phyloP scores from a whole-genome alignment of 2,113 vertebrate species.

The Agelaius phoeniceus region DNA sequence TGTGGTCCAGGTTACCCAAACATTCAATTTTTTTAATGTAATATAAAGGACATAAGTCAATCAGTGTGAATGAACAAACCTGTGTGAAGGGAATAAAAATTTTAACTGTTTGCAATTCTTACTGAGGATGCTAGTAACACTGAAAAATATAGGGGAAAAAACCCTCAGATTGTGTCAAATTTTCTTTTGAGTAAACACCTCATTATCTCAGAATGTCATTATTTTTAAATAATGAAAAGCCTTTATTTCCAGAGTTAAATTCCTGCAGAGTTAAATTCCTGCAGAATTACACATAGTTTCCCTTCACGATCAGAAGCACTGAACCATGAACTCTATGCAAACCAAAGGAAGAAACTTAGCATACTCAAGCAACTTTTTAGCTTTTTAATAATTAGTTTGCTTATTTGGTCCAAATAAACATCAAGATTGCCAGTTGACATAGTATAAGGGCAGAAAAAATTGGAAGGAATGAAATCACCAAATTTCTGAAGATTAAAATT shows the following conservation, averaged over 20 bases:
- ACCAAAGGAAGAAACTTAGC: not conserved
- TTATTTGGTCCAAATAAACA: not conserved
- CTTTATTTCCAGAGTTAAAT: not conserved
- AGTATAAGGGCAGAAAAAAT: not conserved
- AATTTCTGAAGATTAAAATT: not conserved
- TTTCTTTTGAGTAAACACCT: not conserved
- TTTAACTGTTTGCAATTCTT: not conserved
- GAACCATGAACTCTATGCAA: not conserved
- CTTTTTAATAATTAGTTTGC: not conserved
- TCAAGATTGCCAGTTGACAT: not conserved
- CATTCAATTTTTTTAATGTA: not conserved
- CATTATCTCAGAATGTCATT: not conserved
- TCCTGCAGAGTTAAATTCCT: not conserved
- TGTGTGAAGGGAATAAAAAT: not conserved
- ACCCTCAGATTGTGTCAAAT: not conserved
- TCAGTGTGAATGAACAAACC: not conserved
- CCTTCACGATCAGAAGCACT: not conserved
- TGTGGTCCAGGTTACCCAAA: not conserved
- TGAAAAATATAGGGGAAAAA: not conserved
- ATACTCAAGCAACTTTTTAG: not conserved
- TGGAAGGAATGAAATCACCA: not conserved
- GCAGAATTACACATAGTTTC: not conserved
- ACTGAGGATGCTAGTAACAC: not conserved
- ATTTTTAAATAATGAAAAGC: not conserved
- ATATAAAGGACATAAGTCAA: not conserved